Conservation (phyloP, 2,797 vertebrate genomes). For the Perodicticus potto region DNA sequence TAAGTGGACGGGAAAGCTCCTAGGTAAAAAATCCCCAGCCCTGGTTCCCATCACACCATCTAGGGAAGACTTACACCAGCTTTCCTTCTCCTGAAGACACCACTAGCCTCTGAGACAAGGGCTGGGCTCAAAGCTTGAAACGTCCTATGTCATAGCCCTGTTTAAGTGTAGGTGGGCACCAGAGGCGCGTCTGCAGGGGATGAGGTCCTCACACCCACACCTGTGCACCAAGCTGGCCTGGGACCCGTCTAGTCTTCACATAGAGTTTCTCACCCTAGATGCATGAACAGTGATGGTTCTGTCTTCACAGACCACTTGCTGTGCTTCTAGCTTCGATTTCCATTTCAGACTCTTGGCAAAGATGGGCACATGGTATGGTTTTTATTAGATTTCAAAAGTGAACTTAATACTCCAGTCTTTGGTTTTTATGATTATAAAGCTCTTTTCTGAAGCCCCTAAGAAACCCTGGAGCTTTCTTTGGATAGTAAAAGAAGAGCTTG, state of each 20-base stretch:
- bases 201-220: background rate
- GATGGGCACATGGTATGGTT: background rate
- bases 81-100: background rate
- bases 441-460: constrained; percentile 44
- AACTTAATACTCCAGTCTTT: constrained; percentile 43
- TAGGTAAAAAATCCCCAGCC: background rate
- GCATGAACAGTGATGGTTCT: background rate
- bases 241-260: rapidly evolving
- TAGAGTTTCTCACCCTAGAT: background rate
- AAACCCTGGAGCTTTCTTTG: background rate
- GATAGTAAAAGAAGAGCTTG: background rate
- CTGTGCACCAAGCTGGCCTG: background rate
- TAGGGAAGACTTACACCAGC: background rate
- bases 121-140: background rate
- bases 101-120: background rate
- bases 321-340: background rate
- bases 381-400: constrained; percentile 49
- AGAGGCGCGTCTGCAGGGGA: background rate
- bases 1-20: background rate
- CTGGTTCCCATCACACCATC: background rate
- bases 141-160: background rate
- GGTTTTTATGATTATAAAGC: background rate
- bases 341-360: constrained; percentile 18
- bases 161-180: no score
- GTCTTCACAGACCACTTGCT: background rate